phyloP scores from a whole-genome alignment of 2,888 invertebrate genomes.

The Synergus umbraculus region DNA sequence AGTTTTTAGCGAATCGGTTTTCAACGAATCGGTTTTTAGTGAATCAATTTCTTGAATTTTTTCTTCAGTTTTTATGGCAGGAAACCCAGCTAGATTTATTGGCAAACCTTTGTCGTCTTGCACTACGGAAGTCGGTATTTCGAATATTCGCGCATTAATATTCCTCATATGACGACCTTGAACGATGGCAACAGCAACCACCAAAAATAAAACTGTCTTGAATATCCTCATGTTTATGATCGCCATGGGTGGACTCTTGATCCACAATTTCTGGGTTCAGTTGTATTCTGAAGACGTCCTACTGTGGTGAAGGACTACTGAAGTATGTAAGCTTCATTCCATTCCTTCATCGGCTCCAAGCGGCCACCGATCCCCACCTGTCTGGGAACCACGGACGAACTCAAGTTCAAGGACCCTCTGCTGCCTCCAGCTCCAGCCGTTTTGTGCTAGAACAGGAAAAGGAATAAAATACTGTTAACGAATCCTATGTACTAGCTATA shows the following conservation, averaged over 20 bases:
- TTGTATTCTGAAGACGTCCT: slow-evolving; percentile 15
- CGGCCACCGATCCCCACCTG: slow-evolving; percentile 63
- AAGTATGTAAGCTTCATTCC: slow-evolving; percentile 38
- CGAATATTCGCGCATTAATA: too few species aligned
- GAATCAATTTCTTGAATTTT: not conserved
- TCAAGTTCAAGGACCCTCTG: slow-evolving; percentile 69
- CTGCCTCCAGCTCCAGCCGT: slow-evolving; percentile 13
- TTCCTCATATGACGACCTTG: slow-evolving; percentile 21
- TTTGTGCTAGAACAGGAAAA: not conserved
- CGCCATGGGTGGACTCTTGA: slow-evolving; percentile 43
- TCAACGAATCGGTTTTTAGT: not conserved
- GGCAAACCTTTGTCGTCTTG: not conserved
- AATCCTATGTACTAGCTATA: not conserved
- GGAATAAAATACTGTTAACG: not conserved
- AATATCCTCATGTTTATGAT: slow-evolving; percentile 71
- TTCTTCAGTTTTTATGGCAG: not conserved
- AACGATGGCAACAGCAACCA: slow-evolving; percentile 42
- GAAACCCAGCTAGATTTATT: not conserved
- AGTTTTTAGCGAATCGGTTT: not conserved
- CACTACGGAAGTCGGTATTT: not conserved
- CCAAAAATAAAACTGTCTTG: slow-evolving; percentile 59
- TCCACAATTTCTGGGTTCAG: not conserved
- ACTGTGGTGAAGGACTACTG: slow-evolving; percentile 5
- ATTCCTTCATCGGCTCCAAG: not conserved
- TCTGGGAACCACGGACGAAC: slow-evolving; percentile 53